A percentile compares a stretch with the other conserved stretches of the same genome.
Evolutionary conservation across 2,888 invertebrate species (phyloP).

Genomic region (Plebejus argus): DNA sequence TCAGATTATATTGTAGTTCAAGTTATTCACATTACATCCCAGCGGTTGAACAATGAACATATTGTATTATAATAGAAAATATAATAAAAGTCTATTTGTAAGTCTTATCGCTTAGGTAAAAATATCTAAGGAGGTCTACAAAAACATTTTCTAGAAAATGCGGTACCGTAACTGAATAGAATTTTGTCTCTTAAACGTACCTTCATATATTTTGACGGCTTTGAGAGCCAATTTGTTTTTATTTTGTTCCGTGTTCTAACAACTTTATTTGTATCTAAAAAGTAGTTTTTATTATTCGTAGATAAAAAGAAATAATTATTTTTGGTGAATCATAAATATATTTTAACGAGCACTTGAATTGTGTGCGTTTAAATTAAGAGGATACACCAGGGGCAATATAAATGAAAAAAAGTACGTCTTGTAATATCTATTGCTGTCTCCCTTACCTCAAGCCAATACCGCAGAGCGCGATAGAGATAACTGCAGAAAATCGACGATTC

Average conservation of each 20-base stretch:
- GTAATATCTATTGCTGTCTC: too few relatives aligned
- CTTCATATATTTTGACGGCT: slow-evolving; percentile 17
- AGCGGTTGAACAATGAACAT: not conserved
- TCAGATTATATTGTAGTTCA: not conserved
- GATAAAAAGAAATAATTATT: too few relatives aligned
- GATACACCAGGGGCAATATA: too few relatives aligned
- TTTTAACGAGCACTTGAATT: slow-evolving; percentile 10
- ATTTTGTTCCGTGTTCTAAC: not conserved
- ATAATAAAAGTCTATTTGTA: slow-evolving; percentile 18
- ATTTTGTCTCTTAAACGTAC: slow-evolving; percentile 10
- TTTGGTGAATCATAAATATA: not conserved
- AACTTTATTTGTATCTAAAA: not conserved
- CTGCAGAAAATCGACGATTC: too few relatives aligned
- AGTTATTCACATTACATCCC: not conserved
- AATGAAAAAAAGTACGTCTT: too few relatives aligned
- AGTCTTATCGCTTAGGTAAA: not conserved
- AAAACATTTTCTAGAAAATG: slow-evolving; percentile 5
- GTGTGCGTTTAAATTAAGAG: not conserved
- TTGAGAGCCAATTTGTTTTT: slow-evolving; percentile 21
- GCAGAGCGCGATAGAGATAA: too few relatives aligned
- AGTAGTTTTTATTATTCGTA: too few relatives aligned
- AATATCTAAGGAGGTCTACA: not conserved
- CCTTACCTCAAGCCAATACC: too few relatives aligned
- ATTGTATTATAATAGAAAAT: not conserved
- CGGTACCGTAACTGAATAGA: not conserved